A percentile compares a stretch with the other conserved stretches of the same genome.
phyloP scores from a whole-genome alignment of 2,113 vertebrate genomes.

The Accipiter cooperii region DNA sequence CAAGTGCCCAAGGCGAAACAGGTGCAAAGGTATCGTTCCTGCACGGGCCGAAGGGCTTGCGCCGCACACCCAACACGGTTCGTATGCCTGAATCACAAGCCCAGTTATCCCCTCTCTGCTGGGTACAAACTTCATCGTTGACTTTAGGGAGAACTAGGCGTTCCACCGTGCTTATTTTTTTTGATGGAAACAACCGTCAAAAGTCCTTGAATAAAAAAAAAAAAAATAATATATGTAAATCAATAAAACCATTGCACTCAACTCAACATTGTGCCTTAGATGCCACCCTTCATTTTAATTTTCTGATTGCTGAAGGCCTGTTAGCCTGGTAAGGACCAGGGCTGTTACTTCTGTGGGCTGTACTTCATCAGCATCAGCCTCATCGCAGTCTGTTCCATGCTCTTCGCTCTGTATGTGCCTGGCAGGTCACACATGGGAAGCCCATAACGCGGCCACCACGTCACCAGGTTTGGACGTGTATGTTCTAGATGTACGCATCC shows the following conservation, averaged over 20 bases:
- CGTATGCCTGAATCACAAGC: rapidly evolving
- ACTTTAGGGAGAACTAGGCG: neutral
- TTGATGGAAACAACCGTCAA: too few species aligned
- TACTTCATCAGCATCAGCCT: neutral
- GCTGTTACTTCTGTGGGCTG: neutral
- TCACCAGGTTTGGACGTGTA: rapidly evolving
- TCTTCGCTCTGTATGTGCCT: neutral
- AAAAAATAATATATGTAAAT: too few species aligned
- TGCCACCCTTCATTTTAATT: neutral
- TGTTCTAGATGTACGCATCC: neutral
- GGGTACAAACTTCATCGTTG: neutral
- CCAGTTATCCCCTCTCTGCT: neutral
- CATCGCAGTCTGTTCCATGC: rapidly evolving
- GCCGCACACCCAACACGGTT: rapidly evolving
- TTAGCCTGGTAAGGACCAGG: neutral
- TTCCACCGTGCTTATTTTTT: too few species aligned
- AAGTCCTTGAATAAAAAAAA: too few species aligned
- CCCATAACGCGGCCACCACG: neutral
- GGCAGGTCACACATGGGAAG: neutral
- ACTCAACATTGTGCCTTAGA: rapidly evolving
- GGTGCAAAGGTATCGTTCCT: neutral
- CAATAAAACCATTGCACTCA: neutral
- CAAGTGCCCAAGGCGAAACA: neutral
- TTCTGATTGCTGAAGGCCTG: neutral
- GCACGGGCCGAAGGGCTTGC: neutral